Evolutionary conservation across 2,888 invertebrate species (phyloP).

Genomic region (Polymixis flavicincta): DNA sequence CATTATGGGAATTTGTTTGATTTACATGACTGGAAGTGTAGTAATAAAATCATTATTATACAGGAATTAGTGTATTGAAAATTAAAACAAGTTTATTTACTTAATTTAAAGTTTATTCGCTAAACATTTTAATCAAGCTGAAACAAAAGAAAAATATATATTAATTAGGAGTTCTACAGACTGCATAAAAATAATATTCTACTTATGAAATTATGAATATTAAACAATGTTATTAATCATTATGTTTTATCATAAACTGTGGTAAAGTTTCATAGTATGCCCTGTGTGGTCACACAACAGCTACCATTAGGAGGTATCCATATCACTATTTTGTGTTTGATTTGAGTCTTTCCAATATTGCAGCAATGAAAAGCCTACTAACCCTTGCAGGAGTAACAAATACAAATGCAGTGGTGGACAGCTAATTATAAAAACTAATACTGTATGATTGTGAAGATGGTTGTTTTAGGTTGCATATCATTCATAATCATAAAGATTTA

Average conservation of each 20-base stretch:
- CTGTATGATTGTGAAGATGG: not conserved
- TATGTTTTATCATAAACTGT: not conserved
- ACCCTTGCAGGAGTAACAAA: not conserved
- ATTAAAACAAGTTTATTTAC: slow-evolving; percentile 70
- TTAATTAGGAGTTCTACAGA: slow-evolving; percentile 16
- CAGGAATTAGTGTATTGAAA: not conserved
- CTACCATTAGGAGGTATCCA: not conserved
- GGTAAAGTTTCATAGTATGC: not conserved
- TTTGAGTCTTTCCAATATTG: not conserved
- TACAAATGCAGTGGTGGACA: not conserved
- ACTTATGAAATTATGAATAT: not conserved
- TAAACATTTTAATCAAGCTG: slow-evolving; percentile 91
- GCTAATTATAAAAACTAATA: not conserved
- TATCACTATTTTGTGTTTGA: not conserved
- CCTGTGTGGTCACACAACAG: not conserved
- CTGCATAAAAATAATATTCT: not conserved
- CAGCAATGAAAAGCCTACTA: not conserved
- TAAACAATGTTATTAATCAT: slow-evolving; percentile 3
- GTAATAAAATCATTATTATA: slow-evolving; percentile 1
- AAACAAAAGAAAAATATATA: slow-evolving; percentile 83
- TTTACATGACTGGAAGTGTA: not conserved
- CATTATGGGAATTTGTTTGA: not conserved
- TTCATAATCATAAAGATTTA: not conserved
- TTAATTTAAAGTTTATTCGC: slow-evolving; percentile 81
- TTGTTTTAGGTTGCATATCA: not conserved